These are phyloP conservation scores for Australoheros facetus DNA, from an alignment of 2,797 vertebrate genomes.

Conservation along the genomic window DNA sequence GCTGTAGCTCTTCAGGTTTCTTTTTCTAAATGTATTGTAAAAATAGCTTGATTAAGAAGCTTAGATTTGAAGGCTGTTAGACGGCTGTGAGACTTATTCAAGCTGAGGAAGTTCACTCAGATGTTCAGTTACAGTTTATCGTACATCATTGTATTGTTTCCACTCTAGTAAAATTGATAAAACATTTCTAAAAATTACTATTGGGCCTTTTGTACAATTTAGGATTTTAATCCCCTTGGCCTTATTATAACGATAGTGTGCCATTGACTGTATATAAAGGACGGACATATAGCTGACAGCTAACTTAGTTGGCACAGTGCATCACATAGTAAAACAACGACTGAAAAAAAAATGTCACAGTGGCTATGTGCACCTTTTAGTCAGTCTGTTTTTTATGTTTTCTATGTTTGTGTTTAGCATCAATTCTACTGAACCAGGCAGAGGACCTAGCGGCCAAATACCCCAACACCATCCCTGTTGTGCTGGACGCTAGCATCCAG, in stretches of 20 bases:
- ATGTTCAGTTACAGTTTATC: neutral
- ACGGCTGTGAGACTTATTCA: neutral
- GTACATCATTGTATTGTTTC: neutral
- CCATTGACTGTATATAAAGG: neutral
- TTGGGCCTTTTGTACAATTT: neutral
- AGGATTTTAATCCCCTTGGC: neutral
- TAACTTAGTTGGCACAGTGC: neutral
- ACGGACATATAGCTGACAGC: neutral
- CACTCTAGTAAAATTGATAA: neutral
- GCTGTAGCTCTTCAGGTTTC: no score
- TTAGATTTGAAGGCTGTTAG: neutral
- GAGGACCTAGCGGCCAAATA: constrained; percentile 86
- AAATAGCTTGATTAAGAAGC: neutral
- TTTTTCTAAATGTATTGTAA: no score
- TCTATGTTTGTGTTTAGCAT: constrained; percentile 75
- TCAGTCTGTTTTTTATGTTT: neutral
- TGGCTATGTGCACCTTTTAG: neutral
- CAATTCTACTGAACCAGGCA: constrained; percentile 86
- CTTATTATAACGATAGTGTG: neutral
- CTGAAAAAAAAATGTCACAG: neutral
- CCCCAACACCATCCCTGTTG: constrained; percentile 84
- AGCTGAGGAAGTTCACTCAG: neutral
- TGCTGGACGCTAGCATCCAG: constrained; percentile 84
- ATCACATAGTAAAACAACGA: neutral
- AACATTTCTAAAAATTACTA: neutral